phyloP scores from a whole-genome alignment of 2,797 vertebrate genomes.

The Hafferia zeledoni region DNA sequence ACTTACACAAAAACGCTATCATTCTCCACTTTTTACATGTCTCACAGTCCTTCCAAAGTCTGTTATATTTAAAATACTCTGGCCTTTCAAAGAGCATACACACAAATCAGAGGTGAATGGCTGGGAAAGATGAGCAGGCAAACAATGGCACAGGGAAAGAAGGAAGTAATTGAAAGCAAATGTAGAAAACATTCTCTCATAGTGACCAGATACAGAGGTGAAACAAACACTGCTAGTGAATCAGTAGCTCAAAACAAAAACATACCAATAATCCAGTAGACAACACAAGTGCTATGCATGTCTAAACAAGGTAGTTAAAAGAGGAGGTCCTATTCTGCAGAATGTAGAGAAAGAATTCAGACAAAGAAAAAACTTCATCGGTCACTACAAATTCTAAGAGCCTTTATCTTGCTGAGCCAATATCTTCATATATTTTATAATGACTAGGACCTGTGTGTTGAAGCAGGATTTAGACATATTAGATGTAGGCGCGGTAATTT shows the following conservation, averaged over 20 bases:
- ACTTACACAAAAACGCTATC: too few relatives aligned
- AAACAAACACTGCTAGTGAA: not conserved
- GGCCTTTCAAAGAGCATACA: too few relatives aligned
- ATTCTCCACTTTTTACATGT: too few relatives aligned
- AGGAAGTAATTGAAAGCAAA: too few relatives aligned
- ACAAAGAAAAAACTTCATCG: not conserved
- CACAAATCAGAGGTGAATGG: too few relatives aligned
- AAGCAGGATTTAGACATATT: not conserved
- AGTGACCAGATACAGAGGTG: too few relatives aligned
- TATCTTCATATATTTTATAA: not conserved
- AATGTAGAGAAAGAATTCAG: not conserved
- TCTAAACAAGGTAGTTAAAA: not conserved
- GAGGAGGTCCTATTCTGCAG: not conserved
- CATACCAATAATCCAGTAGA: not conserved
- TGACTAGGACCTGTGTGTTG: not conserved
- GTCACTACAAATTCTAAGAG: not conserved
- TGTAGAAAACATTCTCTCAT: too few relatives aligned
- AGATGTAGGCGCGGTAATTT: not conserved
- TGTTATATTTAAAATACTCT: too few relatives aligned
- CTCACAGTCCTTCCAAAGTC: too few relatives aligned
- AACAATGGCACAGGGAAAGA: too few relatives aligned
- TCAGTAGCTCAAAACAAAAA: not conserved
- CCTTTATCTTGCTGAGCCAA: not conserved
- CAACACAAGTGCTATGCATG: not conserved
- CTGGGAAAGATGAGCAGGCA: too few relatives aligned